These are phyloP conservation scores for Myotis findleyi DNA, from an alignment of 2,797 vertebrate genomes.

Conservation along the genomic window DNA sequence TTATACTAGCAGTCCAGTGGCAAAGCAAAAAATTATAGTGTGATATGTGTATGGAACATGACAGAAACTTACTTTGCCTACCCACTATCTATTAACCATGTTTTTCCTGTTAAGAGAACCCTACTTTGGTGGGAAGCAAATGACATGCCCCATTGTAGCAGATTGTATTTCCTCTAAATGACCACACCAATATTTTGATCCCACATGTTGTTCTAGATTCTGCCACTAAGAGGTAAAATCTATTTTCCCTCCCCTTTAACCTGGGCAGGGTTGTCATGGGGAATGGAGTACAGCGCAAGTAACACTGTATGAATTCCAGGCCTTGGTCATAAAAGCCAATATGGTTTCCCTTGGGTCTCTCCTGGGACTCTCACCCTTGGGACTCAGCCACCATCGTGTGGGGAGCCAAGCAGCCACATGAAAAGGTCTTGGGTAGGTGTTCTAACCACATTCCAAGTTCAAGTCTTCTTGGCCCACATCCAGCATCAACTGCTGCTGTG, in stretches of 20 bases:
- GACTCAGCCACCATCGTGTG: background rate
- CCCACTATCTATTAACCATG: background rate
- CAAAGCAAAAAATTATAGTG: background rate
- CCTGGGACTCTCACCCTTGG: background rate
- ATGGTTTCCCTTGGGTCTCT: background rate
- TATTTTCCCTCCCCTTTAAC: background rate
- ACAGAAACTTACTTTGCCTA: constrained; percentile 15
- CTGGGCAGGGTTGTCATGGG: background rate
- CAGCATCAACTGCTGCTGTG: background rate
- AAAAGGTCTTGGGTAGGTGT: constrained; percentile 32
- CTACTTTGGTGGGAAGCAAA: background rate
- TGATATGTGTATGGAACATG: background rate
- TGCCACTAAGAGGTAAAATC: background rate
- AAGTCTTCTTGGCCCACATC: background rate
- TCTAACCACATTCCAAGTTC: background rate
- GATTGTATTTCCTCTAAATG: background rate
- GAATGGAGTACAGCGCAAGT: background rate
- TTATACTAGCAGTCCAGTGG: background rate
- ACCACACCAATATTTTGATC: background rate
- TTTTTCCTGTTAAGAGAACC: background rate
- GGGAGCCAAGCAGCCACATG: background rate
- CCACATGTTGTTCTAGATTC: background rate
- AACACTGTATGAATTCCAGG: background rate
- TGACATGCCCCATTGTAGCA: background rate
- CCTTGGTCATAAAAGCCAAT: background rate